A percentile compares a stretch with the other conserved stretches of the same genome.
Evolutionary conservation across 2,113 vertebrate species (phyloP).

Genomic region (Corythaixoides concolor): DNA sequence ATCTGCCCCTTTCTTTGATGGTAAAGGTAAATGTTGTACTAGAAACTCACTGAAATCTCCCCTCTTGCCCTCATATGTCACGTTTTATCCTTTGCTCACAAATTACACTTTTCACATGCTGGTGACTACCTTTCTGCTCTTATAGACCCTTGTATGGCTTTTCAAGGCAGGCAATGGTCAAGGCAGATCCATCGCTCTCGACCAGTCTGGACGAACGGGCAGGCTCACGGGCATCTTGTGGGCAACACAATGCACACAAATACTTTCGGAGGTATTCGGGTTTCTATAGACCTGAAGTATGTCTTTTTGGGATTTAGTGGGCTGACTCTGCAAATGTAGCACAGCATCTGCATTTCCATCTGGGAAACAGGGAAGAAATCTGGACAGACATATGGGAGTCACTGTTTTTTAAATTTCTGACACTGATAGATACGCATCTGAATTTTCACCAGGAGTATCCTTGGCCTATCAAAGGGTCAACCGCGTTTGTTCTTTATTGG

Average conservation of each 20-base stretch:
- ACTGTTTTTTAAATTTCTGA: background rate
- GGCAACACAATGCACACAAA: background rate
- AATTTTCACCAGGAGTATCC: background rate
- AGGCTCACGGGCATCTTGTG: background rate
- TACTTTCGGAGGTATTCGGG: background rate
- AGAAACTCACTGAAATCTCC: background rate
- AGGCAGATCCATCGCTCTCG: background rate
- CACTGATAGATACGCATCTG: background rate
- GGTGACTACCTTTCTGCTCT: background rate
- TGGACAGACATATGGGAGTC: conserved; percentile 35
- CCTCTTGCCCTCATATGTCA: background rate
- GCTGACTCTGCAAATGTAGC: background rate
- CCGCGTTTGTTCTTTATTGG: background rate
- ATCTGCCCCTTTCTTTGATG: background rate
- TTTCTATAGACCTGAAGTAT: background rate
- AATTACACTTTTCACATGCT: background rate
- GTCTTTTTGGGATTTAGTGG: background rate
- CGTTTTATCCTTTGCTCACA: background rate
- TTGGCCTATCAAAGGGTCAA: background rate
- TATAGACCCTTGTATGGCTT: background rate
- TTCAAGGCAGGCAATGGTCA: background rate
- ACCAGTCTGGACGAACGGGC: background rate
- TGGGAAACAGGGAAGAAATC: conserved; percentile 23
- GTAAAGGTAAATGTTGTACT: background rate
- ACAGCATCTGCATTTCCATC: conserved; percentile 49